These are phyloP conservation scores for Clarias fuscus DNA, from an alignment of 2,797 vertebrate species.

Conservation along the genomic window DNA sequence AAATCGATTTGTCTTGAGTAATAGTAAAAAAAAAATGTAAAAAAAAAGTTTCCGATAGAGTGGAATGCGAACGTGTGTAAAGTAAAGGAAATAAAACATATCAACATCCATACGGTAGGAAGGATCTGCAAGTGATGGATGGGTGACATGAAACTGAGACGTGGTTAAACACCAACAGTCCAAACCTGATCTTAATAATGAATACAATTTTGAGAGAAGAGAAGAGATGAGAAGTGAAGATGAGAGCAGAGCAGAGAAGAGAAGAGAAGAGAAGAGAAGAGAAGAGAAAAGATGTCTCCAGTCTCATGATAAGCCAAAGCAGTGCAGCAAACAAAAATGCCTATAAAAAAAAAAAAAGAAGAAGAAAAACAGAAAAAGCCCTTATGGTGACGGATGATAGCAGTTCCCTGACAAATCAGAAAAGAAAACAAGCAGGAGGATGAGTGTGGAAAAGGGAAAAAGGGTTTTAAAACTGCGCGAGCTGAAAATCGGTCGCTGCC, in stretches of 20 bases:
- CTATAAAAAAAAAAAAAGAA: constrained; percentile 22
- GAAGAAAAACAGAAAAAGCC: constrained; percentile 43
- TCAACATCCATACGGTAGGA: neutral
- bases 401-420: constrained; percentile 73
- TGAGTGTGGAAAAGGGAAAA: constrained; percentile 14
- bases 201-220: neutral
- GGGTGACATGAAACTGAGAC: neutral
- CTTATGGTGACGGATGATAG: constrained; percentile 86
- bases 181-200: neutral
- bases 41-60: neutral
- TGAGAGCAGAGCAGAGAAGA: constrained; percentile 53
- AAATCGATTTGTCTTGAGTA: neutral
- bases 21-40: neutral
- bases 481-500: constrained; percentile 1
- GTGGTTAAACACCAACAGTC: neutral
- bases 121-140: neutral
- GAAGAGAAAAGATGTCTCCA: neutral
- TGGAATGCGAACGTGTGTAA: neutral
- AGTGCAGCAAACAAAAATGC: neutral
- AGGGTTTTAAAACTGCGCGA: constrained; percentile 52
- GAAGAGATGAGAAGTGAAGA: neutral
- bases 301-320: neutral
- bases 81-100: neutral
- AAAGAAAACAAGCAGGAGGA: constrained; percentile 65
- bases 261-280: neutral